Percentiles rank a stretch among this genome's conserved stretches.
These are phyloP conservation scores for Clistopyga incitator DNA, from an alignment of 2,888 invertebrate species.

Conservation along the genomic window DNA sequence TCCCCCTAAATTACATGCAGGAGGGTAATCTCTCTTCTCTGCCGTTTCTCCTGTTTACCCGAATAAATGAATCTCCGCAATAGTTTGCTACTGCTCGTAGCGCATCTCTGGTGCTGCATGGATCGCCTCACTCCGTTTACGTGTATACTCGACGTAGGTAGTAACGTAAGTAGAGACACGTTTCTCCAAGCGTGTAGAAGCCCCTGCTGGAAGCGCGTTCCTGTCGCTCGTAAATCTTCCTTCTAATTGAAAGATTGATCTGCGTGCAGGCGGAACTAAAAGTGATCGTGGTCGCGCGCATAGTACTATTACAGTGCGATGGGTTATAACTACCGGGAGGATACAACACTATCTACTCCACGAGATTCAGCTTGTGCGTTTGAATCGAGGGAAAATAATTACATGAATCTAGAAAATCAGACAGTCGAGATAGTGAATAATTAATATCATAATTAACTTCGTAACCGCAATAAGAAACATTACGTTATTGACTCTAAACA, in stretches of 20 bases:
- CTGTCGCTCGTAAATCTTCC: constrained; percentile 75
- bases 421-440: not conserved
- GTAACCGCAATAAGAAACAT: too few relatives aligned
- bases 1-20: constrained; percentile 59
- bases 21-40: constrained; percentile 53
- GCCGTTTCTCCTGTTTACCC: constrained; percentile 43
- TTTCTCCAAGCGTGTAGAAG: constrained; percentile 57
- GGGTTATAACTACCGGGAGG: constrained; percentile 49
- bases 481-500: too few relatives aligned
- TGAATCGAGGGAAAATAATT: not conserved
- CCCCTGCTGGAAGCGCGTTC: constrained; percentile 66
- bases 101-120: not conserved
- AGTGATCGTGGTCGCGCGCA: constrained; percentile 70
- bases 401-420: not conserved
- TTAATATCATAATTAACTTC: too few relatives aligned
- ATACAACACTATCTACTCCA: constrained; percentile 41
- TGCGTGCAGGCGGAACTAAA: constrained; percentile 74
- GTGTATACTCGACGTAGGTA: constrained; percentile 13
- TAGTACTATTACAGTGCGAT: constrained; percentile 41
- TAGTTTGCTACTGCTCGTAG: constrained; percentile 40
- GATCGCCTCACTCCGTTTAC: constrained; percentile 13
- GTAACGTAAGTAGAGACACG: constrained; percentile 53
- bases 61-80: constrained; percentile 57
- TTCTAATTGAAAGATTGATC: constrained; percentile 81
- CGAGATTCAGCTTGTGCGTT: not conserved